These are phyloP conservation scores for Sciaenops ocellatus DNA, from an alignment of 2,797 vertebrate species.

Conservation along the genomic window DNA sequence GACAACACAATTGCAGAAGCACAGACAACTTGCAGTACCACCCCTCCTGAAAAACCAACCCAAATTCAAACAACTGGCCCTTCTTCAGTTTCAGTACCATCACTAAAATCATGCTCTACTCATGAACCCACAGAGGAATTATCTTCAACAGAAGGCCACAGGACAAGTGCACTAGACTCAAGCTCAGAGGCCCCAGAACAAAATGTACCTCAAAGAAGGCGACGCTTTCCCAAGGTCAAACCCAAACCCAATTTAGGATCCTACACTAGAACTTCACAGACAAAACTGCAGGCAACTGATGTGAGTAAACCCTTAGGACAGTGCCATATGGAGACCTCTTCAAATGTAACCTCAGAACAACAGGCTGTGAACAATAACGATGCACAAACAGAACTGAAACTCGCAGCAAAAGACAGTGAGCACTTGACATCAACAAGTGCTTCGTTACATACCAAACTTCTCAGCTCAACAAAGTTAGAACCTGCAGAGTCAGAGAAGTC, in stretches of 20 bases:
- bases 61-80: neutral
- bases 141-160: slow-evolving; percentile 8
- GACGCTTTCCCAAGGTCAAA: slow-evolving; percentile 61
- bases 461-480: neutral
- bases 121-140: slow-evolving; percentile 8
- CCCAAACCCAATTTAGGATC: slow-evolving; percentile 61
- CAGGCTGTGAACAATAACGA: neutral
- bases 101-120: slow-evolving; percentile 1
- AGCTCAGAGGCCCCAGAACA: slow-evolving; percentile 29
- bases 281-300: slow-evolving; percentile 24
- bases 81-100: slow-evolving; percentile 4
- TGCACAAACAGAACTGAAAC: slow-evolving; percentile 7
- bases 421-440: neutral
- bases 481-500: neutral
- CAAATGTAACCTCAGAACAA: slow-evolving; percentile 29
- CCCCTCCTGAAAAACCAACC: neutral
- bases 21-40: slow-evolving; percentile 4
- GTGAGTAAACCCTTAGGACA: neutral
- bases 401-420: neutral
- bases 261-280: slow-evolving; percentile 21
- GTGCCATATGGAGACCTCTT: neutral
- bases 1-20: slow-evolving; percentile 10
- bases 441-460: neutral
- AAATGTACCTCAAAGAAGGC: slow-evolving; percentile 46
- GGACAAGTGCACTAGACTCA: neutral